Evolutionary conservation across 2,113 vertebrate genomes (phyloP).

Genomic region (Clupea harengus): DNA sequence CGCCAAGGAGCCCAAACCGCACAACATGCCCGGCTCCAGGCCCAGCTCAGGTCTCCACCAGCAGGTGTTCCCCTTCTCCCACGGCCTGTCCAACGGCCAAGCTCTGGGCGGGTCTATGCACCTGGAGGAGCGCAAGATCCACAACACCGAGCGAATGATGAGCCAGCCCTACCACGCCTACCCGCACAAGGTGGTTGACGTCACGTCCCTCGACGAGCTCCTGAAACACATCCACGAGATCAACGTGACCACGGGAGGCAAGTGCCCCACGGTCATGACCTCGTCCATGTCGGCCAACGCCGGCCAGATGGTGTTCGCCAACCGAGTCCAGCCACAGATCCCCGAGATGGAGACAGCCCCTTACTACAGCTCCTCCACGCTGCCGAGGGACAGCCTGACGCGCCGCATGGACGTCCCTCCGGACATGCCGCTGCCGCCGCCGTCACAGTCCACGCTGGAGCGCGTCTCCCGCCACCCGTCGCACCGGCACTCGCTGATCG

Average conservation of each 20-base stretch:
- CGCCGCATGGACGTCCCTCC: conserved; percentile 85
- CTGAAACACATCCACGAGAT: conserved; percentile 84
- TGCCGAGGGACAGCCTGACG: conserved; percentile 79
- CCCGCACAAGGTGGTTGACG: conserved; percentile 80
- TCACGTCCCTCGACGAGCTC: conserved; percentile 85
- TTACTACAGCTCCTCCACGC: conserved; percentile 78
- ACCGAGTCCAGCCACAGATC: conserved; percentile 76
- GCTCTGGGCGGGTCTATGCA: conserved; percentile 60
- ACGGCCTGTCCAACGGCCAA: conserved; percentile 67
- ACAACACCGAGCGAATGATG: conserved; percentile 71
- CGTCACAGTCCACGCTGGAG: conserved; percentile 71
- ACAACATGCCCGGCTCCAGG: conserved; percentile 61
- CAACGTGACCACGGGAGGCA: conserved; percentile 56
- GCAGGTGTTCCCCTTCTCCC: conserved; percentile 74
- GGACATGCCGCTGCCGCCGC: conserved; percentile 64
- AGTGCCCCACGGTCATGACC: conserved; percentile 68
- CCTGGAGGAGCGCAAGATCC: conserved; percentile 77
- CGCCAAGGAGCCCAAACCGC: conserved; percentile 72
- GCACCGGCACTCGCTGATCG: conserved; percentile 76
- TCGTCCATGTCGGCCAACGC: conserved; percentile 63
- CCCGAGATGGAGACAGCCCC: conserved; percentile 72
- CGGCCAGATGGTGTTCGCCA: conserved; percentile 66
- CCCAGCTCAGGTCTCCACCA: conserved; percentile 67
- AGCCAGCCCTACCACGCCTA: conserved; percentile 73
- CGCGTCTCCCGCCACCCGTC: conserved; percentile 67